Evolutionary conservation across 2,113 vertebrate species (phyloP), one percentile per base, ranked within the genome.

Genomic region (Taurulus bubalis): DNA sequence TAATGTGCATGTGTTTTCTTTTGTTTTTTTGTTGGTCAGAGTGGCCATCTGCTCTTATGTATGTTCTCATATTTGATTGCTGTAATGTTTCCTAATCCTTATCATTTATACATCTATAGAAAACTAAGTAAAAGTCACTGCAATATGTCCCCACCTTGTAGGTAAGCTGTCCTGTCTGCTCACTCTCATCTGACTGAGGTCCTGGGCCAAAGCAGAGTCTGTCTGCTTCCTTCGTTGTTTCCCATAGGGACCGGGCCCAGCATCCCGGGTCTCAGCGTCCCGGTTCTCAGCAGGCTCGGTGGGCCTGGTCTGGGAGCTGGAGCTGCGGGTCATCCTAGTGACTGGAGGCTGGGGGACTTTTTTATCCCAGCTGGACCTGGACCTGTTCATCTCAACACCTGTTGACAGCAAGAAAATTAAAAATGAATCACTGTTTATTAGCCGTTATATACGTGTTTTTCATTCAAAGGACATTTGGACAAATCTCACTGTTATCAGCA

Each of bases 111-210:
- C 42, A 45, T 45, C 1, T 6, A 47, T 32, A 63, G 10, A 51
- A 34, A 51, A 49, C 30, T 2, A 69, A 15, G 22, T 38, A 70
- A 51, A 16, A 51, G 1, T 8, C 47, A 2, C 42, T 38, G 20
- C 40, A 8, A 16, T 10, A 1, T 32, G 16, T 81, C 28, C 90
- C 90, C 67, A 95, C 94, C 94, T 80, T 15, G 75, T 4, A 45
- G 49, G 16, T 2, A 73, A 65, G 24, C 32, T 20, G 6, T 90
- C 83, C 77, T 78, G 90, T 45, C 88, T 87, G 5, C 84, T 94
- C 63, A 95, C 91, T 22, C 87, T 94, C 93, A 95, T 94, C 65
- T 89, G 92, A 73, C 94, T 90, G 60, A 95, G 94, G 64, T 94
- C 91, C 79, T 92, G 81, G 5, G 85, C 90, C 81, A 95, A 71